These are phyloP conservation scores for Limnephilus auricula DNA, from an alignment of 2,888 invertebrate genomes.

Conservation along the genomic window DNA sequence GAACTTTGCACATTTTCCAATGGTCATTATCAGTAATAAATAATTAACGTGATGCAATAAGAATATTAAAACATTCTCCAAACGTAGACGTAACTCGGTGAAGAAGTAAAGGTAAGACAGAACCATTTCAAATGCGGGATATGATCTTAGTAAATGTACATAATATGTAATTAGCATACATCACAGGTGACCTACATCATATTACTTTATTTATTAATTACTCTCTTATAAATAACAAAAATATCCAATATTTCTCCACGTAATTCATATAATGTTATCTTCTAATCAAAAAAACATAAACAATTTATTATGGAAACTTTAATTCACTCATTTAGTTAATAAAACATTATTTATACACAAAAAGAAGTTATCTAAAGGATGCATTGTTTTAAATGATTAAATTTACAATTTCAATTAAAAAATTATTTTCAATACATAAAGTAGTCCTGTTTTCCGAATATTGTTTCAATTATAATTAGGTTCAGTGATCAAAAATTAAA, in stretches of 20 bases:
- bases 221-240: slow-evolving; percentile 62
- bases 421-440: neutral
- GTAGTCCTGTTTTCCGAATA: neutral
- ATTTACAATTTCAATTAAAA: neutral
- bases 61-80: neutral
- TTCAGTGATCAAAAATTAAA: neutral
- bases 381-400: neutral
- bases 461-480: neutral
- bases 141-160: slow-evolving; percentile 49
- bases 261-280: slow-evolving; percentile 57
- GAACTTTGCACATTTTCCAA: neutral
- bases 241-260: slow-evolving; percentile 59
- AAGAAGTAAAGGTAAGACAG: neutral
- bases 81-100: neutral
- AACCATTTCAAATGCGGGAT: slow-evolving; percentile 35
- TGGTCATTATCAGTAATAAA: neutral
- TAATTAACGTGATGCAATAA: neutral
- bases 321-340: slow-evolving; percentile 30
- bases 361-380: neutral
- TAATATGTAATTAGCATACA: slow-evolving; percentile 26
- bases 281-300: slow-evolving; percentile 54
- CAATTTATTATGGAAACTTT: slow-evolving; percentile 32
- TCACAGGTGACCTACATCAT: slow-evolving; percentile 55
- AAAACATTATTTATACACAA: neutral
- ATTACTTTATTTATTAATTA: slow-evolving; percentile 48